Conservation (phyloP, 2,113 vertebrate genomes). For the Oenanthe melanoleuca region DNA sequence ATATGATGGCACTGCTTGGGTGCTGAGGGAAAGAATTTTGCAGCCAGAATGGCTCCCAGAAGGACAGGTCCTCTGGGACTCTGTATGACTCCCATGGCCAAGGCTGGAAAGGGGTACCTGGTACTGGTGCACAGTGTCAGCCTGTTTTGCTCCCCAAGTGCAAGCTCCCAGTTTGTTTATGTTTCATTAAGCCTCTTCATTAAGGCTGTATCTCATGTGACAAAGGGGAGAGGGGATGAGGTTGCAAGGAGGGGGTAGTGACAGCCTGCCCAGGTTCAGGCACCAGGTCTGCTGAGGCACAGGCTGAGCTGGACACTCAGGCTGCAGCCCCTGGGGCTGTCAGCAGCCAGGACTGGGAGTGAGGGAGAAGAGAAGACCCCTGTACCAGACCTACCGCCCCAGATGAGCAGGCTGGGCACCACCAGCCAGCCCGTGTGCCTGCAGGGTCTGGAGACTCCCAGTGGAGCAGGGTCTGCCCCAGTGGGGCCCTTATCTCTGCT, state of each 20-base stretch:
- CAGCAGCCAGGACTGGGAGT: accelerated
- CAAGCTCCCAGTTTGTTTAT: background rate
- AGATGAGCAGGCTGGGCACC: background rate
- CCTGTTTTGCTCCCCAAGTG: background rate
- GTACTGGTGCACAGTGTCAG: background rate
- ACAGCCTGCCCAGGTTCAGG: background rate
- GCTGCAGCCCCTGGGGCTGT: background rate
- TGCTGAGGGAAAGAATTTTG: background rate
- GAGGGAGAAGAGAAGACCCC: background rate
- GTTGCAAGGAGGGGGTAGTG: background rate
- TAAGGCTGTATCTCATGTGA: background rate
- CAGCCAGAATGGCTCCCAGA: background rate
- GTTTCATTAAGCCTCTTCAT: slow-evolving; percentile 24
- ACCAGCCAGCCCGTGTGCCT: accelerated
- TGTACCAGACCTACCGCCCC: background rate
- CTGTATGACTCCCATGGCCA: background rate
- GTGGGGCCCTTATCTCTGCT: slow-evolving; percentile 2
- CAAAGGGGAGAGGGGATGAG: background rate
- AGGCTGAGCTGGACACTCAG: background rate
- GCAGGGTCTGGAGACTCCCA: background rate
- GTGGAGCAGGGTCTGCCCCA: background rate
- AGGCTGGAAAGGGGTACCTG: background rate
- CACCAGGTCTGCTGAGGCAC: background rate
- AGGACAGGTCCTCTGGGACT: background rate
- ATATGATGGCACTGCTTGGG: background rate